Conservation (phyloP, 2,888 invertebrate genomes). For the Pollenia labialis region DNA sequence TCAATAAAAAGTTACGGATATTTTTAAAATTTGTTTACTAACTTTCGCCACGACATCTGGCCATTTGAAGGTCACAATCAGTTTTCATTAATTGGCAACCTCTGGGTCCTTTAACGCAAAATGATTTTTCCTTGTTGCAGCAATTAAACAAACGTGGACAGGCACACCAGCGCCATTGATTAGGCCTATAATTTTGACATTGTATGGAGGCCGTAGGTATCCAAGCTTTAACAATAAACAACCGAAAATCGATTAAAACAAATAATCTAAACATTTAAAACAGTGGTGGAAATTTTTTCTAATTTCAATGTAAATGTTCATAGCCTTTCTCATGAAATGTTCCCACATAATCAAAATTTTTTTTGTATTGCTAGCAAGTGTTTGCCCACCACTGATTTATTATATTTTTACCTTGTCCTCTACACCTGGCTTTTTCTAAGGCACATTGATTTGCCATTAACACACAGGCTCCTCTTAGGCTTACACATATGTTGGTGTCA, state of each 20-base stretch:
- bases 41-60: constrained; percentile 55
- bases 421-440: constrained; percentile 46
- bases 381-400: no score
- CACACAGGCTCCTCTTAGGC: constrained; percentile 32
- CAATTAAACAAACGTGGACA: constrained; percentile 53
- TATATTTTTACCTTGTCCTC: constrained; percentile 27
- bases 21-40: neutral
- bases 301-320: no score
- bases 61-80: constrained; percentile 50
- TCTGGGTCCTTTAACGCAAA: constrained; percentile 29
- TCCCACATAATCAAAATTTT: no score
- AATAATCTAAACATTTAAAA: no score
- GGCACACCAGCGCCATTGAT: constrained; percentile 49
- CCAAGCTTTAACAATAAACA: constrained; percentile 8
- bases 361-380: no score
- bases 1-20: neutral
- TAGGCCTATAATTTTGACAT: constrained; percentile 43
- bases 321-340: no score
- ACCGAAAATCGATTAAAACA: no score
- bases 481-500: constrained; percentile 30
- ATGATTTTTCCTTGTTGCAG: constrained; percentile 1
- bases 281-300: no score
- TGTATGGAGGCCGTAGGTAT: constrained; percentile 16
- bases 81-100: constrained; percentile 43
- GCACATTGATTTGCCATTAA: constrained; percentile 53